Evolutionary conservation across 1,140 invertebrate genomes (phyloP), one percentile per base, ranked within the genome.

Genomic region (Aphaenogaster ashmeadi): DNA sequence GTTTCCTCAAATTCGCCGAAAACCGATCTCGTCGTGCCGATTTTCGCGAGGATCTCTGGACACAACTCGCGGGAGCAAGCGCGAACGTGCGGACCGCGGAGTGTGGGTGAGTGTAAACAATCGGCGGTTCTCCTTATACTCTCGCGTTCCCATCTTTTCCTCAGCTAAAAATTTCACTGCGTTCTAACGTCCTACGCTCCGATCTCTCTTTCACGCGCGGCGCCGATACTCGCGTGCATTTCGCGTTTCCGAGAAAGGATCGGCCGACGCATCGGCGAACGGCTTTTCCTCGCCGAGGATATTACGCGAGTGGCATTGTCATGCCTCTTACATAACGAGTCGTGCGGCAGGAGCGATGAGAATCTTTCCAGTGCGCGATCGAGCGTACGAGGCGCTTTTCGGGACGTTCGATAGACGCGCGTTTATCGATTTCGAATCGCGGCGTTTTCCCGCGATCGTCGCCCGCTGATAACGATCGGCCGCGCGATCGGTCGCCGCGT

Each of bases 291-390:
- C 81, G 66, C 6, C n/a, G 88, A 84, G 86, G 81, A 88, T 91
- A 81, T 92, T 92, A 91, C 90, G 88, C 85, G 90, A 91, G 66
- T 88, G 87, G 81, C 86, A 92, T 91, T 91, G 91, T 91, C 91
- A 86, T 27, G 86, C 18, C 47, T n/a, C 47, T 92, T 89, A 87
- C 84, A 87, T 92, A 92, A 92, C 72, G 64, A 67, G 72, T 50
- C 44, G 86, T 78, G 77, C 88, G 36, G 78, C 84, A 87, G 74
- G 60, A 88, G 74, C 87, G 91, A 92, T 92, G 91, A 88, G 92
- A 92, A 92, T 92, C 91, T 91, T 92, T 84, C 78, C 87, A 86
- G 88, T 89, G 81, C 66, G 81, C 66, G 54, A 86, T 27, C 47
- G 66, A 21, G 21, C 72, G 56, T 83, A 79, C 50, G 15, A 72